Conservation (phyloP, 1,140 invertebrate genomes). For the Drosophila triauraria region DNA sequence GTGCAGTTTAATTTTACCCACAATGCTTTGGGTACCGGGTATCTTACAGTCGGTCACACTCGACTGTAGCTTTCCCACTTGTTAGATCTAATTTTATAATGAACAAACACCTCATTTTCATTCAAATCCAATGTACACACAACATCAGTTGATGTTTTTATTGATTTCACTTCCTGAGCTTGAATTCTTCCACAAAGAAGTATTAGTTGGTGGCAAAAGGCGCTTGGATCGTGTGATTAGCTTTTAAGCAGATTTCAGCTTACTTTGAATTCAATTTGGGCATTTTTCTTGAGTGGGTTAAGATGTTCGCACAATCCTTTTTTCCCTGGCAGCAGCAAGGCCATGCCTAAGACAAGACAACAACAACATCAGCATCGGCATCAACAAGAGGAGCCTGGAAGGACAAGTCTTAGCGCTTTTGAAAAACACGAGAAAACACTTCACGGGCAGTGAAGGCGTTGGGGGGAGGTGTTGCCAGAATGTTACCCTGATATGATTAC, state of each 20-base stretch:
- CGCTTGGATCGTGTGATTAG: conserved; percentile 20
- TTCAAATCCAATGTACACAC: not conserved
- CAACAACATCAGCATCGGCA: conserved; percentile 16
- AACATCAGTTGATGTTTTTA: not conserved
- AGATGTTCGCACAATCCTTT: conserved; percentile 32
- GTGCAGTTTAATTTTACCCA: too few relatives aligned
- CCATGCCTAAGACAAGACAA: conserved; percentile 25
- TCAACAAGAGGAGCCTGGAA: conserved; percentile 10
- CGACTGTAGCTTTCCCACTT: too few relatives aligned
- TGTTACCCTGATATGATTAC: conserved; percentile 72
- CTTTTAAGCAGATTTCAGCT: conserved; percentile 18
- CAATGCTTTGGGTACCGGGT: too few relatives aligned
- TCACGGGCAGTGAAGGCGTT: not conserved
- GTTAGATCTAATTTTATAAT: too few relatives aligned
- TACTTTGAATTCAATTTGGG: conserved; percentile 31
- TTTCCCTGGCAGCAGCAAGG: conserved; percentile 18
- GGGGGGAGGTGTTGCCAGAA: conserved; percentile 37
- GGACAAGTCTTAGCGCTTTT: conserved; percentile 34
- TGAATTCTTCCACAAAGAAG: not conserved
- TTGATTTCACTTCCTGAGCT: too few relatives aligned
- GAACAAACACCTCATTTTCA: not conserved
- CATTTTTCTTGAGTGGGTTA: conserved; percentile 20
- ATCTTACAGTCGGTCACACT: too few relatives aligned
- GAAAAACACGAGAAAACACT: conserved; percentile 49
- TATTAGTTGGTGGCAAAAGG: not conserved